Base-by-base conservation (phyloP, 2,888 invertebrate species). In the Andrena bucephala region DNA sequence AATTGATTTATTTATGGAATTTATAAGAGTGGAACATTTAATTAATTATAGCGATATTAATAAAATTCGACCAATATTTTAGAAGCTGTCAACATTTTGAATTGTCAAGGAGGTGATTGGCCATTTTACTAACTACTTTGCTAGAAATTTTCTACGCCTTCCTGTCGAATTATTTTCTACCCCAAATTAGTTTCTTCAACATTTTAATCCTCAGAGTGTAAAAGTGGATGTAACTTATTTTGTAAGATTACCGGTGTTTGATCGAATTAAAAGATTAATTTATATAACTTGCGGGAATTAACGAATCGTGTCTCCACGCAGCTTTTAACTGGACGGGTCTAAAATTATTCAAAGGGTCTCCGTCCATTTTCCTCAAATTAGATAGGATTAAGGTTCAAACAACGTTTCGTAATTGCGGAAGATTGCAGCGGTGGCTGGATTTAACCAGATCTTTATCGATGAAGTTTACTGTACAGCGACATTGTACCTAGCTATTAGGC, bases 381-480 rank as follows among this genome's bases (percentile, higher is more conserved):
- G 70, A 75, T 50, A 7, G 81, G 83, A 82, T 82, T 82, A 76
- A 70, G 50, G 66, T 50, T 66, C 66, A 70, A 83, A 75, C 83
- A 82, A 60, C 83, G 66, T 83, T 75, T 63, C 76, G 76, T 76
- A 82, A 82, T 83, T 82, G 62, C 48, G n/a, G 70, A 60, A 66
- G 83, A 83, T 82, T 71, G 59, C 57, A 66, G 52, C 20, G 13
- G 57, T 13, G n/a, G 70, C 16, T 71, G 82, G 67, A 63, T 83
- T 83, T 71, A 67, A 54, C 33, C 62, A 59, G 76, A 82, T 83
- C 70, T 71, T 71, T 76, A 71, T 62, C 69, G 65, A 69, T 60
- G 8, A 31, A 75, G 60, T 82, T 82, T 82, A 67, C 75, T 33
- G 13, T 36, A 8, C 20, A 54, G 24, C 62, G n/a, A 54, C 67